phyloP scores from a whole-genome alignment of 2,797 vertebrate species.

The Petrocephalus sullivani region DNA sequence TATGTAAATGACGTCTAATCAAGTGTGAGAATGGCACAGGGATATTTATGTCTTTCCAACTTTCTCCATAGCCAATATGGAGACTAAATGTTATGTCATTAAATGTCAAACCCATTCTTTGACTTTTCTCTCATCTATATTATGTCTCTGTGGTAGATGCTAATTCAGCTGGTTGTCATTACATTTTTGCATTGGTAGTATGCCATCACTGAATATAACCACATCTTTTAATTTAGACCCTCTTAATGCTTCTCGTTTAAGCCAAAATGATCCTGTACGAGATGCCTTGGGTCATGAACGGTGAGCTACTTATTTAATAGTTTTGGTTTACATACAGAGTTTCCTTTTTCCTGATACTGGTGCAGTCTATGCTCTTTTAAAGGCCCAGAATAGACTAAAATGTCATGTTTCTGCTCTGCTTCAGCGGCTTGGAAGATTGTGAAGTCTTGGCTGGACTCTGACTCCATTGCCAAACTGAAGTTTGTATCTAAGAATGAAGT shows the following conservation, averaged over 20 bases:
- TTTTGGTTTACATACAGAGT: neutral
- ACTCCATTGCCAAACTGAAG: conserved; percentile 85
- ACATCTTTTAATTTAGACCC: neutral
- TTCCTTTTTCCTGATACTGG: neutral
- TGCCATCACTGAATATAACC: neutral
- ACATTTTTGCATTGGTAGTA: neutral
- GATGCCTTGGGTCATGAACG: conserved; percentile 99
- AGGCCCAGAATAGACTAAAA: neutral
- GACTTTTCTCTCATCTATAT: neutral
- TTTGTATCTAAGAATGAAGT: conserved; percentile 80
- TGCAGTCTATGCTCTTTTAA: neutral
- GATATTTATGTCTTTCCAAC: neutral
- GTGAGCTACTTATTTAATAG: conserved; percentile 58
- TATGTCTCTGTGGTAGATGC: neutral
- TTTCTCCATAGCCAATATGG: neutral
- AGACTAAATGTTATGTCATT: neutral
- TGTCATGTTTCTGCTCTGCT: neutral
- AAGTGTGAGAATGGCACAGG: neutral
- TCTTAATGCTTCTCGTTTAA: conserved; percentile 50
- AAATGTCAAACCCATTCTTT: neutral
- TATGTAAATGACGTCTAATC: neutral
- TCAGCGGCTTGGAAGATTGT: conserved; percentile 95
- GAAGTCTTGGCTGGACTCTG: conserved; percentile 89
- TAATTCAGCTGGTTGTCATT: neutral
- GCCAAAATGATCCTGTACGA: conserved; percentile 97